Evolutionary conservation across 2,797 vertebrate genomes (phyloP).

Genomic region (Diglossa cyanea): DNA sequence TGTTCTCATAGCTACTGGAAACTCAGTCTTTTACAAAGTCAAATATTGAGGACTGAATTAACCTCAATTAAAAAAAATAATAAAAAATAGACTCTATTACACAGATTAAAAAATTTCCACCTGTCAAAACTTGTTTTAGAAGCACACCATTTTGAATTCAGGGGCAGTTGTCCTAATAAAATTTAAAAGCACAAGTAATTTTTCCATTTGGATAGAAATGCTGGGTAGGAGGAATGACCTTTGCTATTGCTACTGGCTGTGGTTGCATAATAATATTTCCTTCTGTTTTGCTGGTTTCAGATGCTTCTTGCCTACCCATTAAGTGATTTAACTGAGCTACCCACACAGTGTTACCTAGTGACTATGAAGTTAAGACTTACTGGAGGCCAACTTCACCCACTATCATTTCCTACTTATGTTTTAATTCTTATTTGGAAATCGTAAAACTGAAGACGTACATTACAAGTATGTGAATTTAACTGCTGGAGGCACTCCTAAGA

Average conservation of each 20-base stretch:
- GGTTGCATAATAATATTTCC: not conserved
- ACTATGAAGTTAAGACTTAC: not conserved
- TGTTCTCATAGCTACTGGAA: not conserved
- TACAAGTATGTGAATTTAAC: not conserved
- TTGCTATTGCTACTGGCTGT: not conserved
- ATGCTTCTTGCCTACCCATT: not conserved
- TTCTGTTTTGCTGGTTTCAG: slow-evolving; percentile 11
- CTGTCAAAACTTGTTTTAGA: not conserved
- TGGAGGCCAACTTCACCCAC: not conserved
- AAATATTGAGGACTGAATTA: not conserved
- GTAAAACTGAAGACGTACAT: not conserved
- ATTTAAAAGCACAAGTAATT: not conserved
- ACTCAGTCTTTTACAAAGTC: not conserved
- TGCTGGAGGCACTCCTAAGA: not conserved
- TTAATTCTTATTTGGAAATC: not conserved
- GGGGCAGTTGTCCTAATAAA: not conserved
- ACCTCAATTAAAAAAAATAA: not conserved
- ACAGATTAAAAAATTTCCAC: not conserved
- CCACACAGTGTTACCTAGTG: slow-evolving; percentile 24
- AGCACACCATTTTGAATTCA: not conserved
- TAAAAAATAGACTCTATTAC: not conserved
- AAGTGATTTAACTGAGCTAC: slow-evolving; percentile 25
- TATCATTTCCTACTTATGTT: not conserved
- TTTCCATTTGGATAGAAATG: not conserved
- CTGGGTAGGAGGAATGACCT: not conserved